Evolutionary conservation across 2,113 vertebrate genomes (phyloP), one percentile per base, ranked within the genome.

Genomic region (Psephotus haematonotus): DNA sequence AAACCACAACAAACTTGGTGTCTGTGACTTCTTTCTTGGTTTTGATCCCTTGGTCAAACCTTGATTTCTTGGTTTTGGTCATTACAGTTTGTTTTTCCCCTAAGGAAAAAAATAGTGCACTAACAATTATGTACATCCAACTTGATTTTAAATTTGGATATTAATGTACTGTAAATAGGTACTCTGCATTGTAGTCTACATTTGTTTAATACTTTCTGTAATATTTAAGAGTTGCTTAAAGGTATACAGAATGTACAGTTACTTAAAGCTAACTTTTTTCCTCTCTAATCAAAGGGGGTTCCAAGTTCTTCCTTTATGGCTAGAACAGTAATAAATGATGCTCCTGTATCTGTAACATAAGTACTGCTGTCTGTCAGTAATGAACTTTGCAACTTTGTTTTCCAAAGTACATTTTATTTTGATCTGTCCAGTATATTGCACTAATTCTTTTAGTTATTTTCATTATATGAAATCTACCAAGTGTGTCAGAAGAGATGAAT

Each of bases 111-210:
- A 92, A 59, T 86, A 97, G 93, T 97, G 97, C 97, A 98, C 98
- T 98, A 98, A 98, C 82, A 8, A 98, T 98, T 97, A 98, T 96
- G 98, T 98, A 97, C 97, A 98, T 98, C 97, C 95, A 97, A 97
- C 97, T 97, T 98, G 97, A 97, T 96, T 97, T 98, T 98, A 97
- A 98, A 98, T 98, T 98, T 98, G 69, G 85, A 60, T 98, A 96
- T 97, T 98, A 95, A 98, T 99, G 98, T 99, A 98, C 98, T 99
- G 99, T 99, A 99, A 99, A 99, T 99, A 99, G 98, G 98, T 99
- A 99, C 99, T 97, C 96, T 98, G 98, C 98, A 98, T 98, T 99
- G 98, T 99, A 99, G 98, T 99, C 98, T 98, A 98, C 98, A 97
- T 98, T 98, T 99, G 98, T 99, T 99, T 98, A 98, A 98, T 98